Conservation (phyloP, 2,888 invertebrate species). For the Quadroppia sp. region DNA sequence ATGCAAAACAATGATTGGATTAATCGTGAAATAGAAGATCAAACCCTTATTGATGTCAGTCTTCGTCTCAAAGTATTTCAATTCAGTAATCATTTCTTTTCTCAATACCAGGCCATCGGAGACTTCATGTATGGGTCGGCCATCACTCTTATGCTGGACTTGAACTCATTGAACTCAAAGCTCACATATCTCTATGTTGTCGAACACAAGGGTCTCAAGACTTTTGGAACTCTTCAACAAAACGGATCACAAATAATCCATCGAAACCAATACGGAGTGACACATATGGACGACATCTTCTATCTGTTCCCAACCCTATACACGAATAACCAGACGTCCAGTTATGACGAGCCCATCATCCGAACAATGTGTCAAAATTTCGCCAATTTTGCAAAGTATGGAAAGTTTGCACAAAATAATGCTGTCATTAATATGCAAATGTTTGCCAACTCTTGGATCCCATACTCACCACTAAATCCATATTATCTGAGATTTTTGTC, state of each 20-base stretch:
- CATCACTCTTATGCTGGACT: slow-evolving; percentile 15
- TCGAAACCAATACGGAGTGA: slow-evolving; percentile 40
- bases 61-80: not conserved
- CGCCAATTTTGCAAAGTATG: slow-evolving; percentile 14
- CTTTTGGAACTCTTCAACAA: slow-evolving; percentile 42
- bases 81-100: not conserved
- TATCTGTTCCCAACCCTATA: slow-evolving; percentile 40
- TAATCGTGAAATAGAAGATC: not conserved
- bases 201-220: slow-evolving; percentile 36
- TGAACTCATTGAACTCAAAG: slow-evolving; percentile 26
- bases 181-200: slow-evolving; percentile 38
- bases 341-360: slow-evolving; percentile 23
- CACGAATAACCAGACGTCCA: not conserved
- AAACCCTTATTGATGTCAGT: slow-evolving; percentile 11
- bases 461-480: slow-evolving; percentile 20
- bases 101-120: slow-evolving; percentile 36
- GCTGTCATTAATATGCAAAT: not conserved
- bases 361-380: slow-evolving; percentile 23
- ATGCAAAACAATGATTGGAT: slow-evolving; percentile 6
- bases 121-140: slow-evolving; percentile 42
- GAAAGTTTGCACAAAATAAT: not conserved
- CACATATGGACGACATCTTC: slow-evolving; percentile 44
- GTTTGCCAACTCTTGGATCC: not conserved
- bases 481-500: slow-evolving; percentile 14
- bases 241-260: slow-evolving; percentile 23